Conservation (phyloP, 1,140 invertebrate genomes). For the Phocides pigmalion region DNA sequence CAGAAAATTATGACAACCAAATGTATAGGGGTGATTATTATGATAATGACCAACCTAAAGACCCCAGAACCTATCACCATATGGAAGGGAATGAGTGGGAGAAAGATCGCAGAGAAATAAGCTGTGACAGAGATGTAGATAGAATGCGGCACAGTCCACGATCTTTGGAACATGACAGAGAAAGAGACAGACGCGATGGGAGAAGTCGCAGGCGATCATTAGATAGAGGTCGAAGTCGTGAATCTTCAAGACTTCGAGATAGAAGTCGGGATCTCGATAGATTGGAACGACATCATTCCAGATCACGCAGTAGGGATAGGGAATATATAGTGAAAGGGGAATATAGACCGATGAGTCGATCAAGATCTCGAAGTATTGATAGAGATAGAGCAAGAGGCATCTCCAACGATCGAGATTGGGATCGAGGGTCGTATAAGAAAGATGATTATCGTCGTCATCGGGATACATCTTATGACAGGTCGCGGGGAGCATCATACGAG, state of each 20-base stretch:
- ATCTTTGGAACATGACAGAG: conserved; percentile 63
- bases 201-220: conserved; percentile 65
- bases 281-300: conserved; percentile 76
- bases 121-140: conserved; percentile 79
- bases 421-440: conserved; percentile 80
- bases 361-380: conserved; percentile 75
- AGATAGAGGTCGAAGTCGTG: conserved; percentile 54
- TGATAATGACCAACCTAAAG: conserved; percentile 83
- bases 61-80: conserved; percentile 85
- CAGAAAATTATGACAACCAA: conserved; percentile 78
- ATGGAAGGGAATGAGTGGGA: conserved; percentile 84
- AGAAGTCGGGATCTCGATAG: conserved; percentile 65
- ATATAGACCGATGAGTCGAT: conserved; percentile 73
- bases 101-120: conserved; percentile 76
- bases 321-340: conserved; percentile 81
- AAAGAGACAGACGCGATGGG: conserved; percentile 62
- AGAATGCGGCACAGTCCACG: conserved; percentile 68
- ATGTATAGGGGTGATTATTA: conserved; percentile 84
- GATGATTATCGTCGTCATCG: conserved; percentile 80
- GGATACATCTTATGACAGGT: conserved; percentile 73
- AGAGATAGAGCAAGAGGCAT: conserved; percentile 69
- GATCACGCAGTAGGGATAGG: conserved; percentile 83
- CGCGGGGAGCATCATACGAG: conserved; percentile 75
- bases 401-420: conserved; percentile 76
- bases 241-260: conserved; percentile 62